These are phyloP conservation scores for Neuroterus valhalla DNA, from an alignment of 1,140 invertebrate genomes.

Conservation along the genomic window DNA sequence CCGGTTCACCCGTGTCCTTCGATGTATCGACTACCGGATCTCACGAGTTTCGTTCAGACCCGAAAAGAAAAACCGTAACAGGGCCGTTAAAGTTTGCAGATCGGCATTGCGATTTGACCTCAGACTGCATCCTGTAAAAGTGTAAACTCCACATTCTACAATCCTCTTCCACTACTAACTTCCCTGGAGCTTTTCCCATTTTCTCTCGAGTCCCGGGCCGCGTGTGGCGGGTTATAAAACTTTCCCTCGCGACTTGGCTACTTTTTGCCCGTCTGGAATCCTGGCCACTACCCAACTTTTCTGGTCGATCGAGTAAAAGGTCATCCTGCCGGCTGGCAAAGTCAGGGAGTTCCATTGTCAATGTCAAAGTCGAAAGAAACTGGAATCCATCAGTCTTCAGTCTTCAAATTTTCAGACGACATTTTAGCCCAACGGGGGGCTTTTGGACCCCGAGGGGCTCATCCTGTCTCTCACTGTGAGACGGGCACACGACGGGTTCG, in stretches of 20 bases:
- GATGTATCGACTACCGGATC: conserved; percentile 28
- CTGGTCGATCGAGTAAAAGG: conserved; percentile 11
- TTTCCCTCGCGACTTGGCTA: conserved; percentile 8
- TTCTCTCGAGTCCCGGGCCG: background rate
- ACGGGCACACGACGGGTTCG: too few relatives aligned
- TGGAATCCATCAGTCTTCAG: background rate
- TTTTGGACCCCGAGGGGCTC: background rate
- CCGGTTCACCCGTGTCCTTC: conserved; percentile 18
- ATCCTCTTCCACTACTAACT: background rate
- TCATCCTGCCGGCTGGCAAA: background rate
- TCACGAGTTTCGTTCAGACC: conserved; percentile 24
- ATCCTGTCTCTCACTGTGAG: too few relatives aligned
- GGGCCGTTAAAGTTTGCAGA: conserved; percentile 24
- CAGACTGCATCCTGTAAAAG: background rate
- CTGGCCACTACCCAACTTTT: conserved; percentile 1
- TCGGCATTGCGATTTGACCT: conserved; percentile 25
- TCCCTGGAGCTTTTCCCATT: conserved; percentile 1
- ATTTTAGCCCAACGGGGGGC: background rate
- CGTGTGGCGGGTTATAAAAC: conserved; percentile 20
- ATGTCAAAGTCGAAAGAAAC: background rate
- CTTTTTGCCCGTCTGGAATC: background rate
- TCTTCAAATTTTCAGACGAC: background rate
- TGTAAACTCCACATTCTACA: too few relatives aligned
- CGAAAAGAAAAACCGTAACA: conserved; percentile 28
- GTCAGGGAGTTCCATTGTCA: conserved; percentile 8